phyloP scores from a whole-genome alignment of 2,888 invertebrate genomes.

The Synergus japonicus region DNA sequence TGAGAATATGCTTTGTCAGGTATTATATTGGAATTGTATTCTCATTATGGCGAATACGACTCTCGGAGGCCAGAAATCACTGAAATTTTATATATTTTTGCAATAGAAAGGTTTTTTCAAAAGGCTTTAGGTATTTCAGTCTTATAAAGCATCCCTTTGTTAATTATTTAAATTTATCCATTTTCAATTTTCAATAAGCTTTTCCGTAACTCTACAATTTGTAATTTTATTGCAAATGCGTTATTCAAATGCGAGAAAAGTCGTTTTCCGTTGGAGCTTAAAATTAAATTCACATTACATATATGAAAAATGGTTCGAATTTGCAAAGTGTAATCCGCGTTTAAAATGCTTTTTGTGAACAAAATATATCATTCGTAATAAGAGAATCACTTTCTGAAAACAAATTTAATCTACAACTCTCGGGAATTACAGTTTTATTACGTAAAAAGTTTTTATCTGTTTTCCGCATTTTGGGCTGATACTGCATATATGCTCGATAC shows the following conservation, averaged over 20 bases:
- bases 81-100: background rate
- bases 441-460: background rate
- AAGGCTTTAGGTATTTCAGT: too few relatives aligned
- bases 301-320: background rate
- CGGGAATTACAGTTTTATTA: background rate
- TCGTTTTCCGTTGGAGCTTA: background rate
- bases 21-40: background rate
- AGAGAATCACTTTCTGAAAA: constrained; percentile 1
- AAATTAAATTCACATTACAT: background rate
- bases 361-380: background rate
- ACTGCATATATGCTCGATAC: background rate
- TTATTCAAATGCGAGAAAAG: too few relatives aligned
- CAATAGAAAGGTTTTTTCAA: too few relatives aligned
- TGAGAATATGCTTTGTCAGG: constrained; percentile 28
- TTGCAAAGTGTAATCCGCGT: background rate
- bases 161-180: background rate
- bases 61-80: background rate
- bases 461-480: background rate
- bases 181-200: background rate
- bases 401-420: constrained; percentile 6
- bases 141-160: background rate
- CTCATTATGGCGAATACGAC: background rate
- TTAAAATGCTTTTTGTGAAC: background rate
- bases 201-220: background rate
- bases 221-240: background rate